phyloP scores from a whole-genome alignment of 2,113 vertebrate genomes.

The Lamprologus callipterus region DNA sequence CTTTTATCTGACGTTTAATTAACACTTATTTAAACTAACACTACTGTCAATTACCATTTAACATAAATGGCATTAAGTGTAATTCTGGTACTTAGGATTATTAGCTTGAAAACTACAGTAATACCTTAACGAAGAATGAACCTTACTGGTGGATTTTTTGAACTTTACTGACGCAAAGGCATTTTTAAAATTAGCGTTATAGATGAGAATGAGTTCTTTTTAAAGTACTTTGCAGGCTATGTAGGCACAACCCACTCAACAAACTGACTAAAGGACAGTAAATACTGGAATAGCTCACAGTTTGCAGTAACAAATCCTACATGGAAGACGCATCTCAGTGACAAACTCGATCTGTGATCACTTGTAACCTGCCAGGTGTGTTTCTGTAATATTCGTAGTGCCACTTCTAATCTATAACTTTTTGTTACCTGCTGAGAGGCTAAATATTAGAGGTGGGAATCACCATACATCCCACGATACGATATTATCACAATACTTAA shows the following conservation, averaged over 20 bases:
- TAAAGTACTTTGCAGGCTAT: neutral
- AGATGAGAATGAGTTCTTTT: neutral
- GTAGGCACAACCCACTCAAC: neutral
- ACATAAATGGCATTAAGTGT: neutral
- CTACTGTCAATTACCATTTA: neutral
- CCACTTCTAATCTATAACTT: neutral
- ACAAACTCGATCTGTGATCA: neutral
- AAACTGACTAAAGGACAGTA: neutral
- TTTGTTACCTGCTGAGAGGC: neutral
- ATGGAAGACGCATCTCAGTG: rapidly evolving
- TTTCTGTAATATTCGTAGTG: rapidly evolving
- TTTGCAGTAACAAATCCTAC: neutral
- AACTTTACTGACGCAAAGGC: neutral
- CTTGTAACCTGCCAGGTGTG: neutral
- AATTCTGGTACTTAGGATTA: neutral
- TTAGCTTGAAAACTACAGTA: neutral
- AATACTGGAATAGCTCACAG: neutral
- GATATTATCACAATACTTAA: no score
- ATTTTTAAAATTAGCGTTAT: neutral
- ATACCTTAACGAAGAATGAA: neutral
- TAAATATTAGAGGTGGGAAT: no score
- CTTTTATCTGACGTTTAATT: rapidly evolving
- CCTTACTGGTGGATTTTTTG: rapidly evolving
- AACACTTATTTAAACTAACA: neutral
- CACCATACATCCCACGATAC: no score